A percentile compares a stretch with the other conserved stretches of the same genome.
These are phyloP conservation scores for Entomobrya proxima DNA, from an alignment of 2,888 invertebrate genomes.

Conservation along the genomic window DNA sequence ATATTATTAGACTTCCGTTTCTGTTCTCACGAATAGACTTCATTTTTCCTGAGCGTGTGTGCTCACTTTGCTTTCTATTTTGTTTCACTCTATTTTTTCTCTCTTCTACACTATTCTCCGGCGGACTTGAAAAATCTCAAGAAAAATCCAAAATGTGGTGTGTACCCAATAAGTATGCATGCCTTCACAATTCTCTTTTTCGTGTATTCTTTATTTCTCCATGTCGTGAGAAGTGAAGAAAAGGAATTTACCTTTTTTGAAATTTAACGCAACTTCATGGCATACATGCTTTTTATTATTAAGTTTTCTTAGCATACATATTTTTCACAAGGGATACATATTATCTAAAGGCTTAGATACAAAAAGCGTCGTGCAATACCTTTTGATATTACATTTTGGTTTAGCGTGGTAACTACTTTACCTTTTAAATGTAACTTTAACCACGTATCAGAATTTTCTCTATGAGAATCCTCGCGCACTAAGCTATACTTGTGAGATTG, in stretches of 20 bases:
- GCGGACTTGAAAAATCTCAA: conserved; percentile 29
- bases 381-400: too few species aligned
- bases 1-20: conserved; percentile 42
- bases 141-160: conserved; percentile 35
- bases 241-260: conserved; percentile 23
- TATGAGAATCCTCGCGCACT: too few species aligned
- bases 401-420: too few species aligned
- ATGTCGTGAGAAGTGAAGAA: conserved; percentile 43
- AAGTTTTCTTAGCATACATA: conserved; percentile 23
- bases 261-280: background rate
- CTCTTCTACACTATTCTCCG: background rate
- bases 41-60: conserved; percentile 17
- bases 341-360: too few species aligned
- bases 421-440: too few species aligned
- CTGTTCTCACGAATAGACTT: conserved; percentile 42
- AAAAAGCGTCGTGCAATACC: background rate
- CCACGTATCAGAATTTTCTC: too few species aligned
- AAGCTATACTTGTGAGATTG: too few species aligned
- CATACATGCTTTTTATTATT: conserved; percentile 29
- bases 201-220: conserved; percentile 22
- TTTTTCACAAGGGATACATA: background rate
- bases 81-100: conserved; percentile 19
- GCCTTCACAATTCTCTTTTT: conserved; percentile 35
- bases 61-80: background rate
- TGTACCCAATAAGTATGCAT: conserved; percentile 30